phyloP scores from a whole-genome alignment of 2,888 invertebrate species.

The Troides helena region DNA sequence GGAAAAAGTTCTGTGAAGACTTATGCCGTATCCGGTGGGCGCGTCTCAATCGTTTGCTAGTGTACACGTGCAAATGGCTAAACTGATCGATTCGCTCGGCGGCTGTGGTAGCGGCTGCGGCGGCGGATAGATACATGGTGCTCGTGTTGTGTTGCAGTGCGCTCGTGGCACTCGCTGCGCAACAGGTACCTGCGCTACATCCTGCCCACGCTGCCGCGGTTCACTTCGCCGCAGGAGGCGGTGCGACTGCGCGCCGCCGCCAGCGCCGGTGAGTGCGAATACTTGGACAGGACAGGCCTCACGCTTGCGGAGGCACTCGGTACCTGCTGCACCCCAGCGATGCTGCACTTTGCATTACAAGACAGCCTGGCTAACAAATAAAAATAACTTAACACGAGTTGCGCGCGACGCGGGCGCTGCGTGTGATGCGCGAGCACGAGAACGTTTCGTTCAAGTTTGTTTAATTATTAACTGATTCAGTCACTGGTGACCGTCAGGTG shows the following conservation, averaged over 20 bases:
- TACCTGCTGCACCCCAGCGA: background rate
- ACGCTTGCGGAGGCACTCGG: background rate
- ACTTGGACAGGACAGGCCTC: too few relatives aligned
- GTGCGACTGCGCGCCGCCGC: constrained; percentile 34
- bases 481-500: constrained; percentile 30
- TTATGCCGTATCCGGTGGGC: too few relatives aligned
- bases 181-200: constrained; percentile 71
- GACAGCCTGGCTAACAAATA: background rate
- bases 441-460: background rate
- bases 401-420: background rate
- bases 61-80: too few relatives aligned
- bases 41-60: too few relatives aligned
- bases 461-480: background rate
- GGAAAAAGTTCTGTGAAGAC: too few relatives aligned
- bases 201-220: constrained; percentile 55
- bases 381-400: background rate
- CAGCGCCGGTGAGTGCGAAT: constrained; percentile 2
- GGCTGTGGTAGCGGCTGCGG: background rate
- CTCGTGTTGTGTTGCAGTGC: constrained; percentile 39
- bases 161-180: constrained; percentile 71
- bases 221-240: constrained; percentile 47
- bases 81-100: background rate
- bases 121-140: background rate
- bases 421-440: background rate
- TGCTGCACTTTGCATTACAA: background rate